These are phyloP conservation scores for Muscicapa comitata DNA, from an alignment of 2,797 vertebrate species.

Conservation along the genomic window DNA sequence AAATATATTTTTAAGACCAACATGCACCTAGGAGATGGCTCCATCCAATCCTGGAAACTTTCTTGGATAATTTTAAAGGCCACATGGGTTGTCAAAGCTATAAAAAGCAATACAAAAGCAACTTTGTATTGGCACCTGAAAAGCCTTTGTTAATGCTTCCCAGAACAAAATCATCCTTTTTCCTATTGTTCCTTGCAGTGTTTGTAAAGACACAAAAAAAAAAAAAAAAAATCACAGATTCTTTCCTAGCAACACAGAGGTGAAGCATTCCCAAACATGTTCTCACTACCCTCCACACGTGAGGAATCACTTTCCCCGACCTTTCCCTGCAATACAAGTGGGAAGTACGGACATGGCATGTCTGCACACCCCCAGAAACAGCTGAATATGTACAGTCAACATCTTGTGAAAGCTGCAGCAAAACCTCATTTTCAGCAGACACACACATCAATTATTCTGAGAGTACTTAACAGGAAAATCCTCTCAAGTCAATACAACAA, in stretches of 20 bases:
- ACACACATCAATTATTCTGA: background rate
- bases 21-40: background rate
- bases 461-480: constrained; percentile 17
- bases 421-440: constrained; percentile 1
- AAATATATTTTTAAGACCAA: background rate
- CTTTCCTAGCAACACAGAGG: background rate
- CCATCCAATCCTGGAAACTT: background rate
- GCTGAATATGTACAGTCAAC: constrained; percentile 27
- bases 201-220: background rate
- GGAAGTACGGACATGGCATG: background rate
- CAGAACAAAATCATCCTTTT: constrained; percentile 4
- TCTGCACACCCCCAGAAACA: background rate
- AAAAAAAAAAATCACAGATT: background rate
- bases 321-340: background rate
- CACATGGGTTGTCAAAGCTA: background rate
- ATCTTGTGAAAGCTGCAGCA: constrained; percentile 4
- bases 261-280: background rate
- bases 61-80: background rate
- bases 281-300: rapidly evolving
- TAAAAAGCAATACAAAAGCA: background rate
- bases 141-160: background rate
- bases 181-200: background rate
- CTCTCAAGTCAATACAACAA: constrained; percentile 41
- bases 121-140: background rate
- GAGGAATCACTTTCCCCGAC: background rate